Evolutionary conservation across 2,888 invertebrate species (phyloP).

Genomic region (Andrena hattorfiana): DNA sequence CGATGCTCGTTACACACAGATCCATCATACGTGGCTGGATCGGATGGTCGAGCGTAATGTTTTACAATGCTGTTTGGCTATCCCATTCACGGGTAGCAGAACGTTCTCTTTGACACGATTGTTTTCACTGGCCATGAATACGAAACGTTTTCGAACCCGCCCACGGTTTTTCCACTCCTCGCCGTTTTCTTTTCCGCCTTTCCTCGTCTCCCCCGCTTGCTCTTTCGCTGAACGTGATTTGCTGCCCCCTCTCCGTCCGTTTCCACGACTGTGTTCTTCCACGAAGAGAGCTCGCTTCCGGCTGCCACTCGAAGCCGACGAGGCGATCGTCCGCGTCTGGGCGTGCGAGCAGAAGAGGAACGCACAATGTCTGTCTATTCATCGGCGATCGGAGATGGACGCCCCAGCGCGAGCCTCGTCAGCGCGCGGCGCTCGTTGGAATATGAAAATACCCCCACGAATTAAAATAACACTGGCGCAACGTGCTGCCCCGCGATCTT

Average conservation of each 20-base stretch:
- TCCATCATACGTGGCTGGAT: constrained; percentile 42
- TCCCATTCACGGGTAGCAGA: constrained; percentile 61
- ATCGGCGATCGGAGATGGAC: constrained; percentile 74
- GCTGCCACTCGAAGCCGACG: constrained; percentile 61
- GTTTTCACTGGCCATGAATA: constrained; percentile 71
- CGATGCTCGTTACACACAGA: constrained; percentile 28
- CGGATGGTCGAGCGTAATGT: constrained; percentile 35
- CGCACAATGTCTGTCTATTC: constrained; percentile 73
- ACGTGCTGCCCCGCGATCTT: constrained; percentile 68
- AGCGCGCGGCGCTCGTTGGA: constrained; percentile 72
- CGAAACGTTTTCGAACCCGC: constrained; percentile 49
- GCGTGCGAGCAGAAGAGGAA: constrained; percentile 37
- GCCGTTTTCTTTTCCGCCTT: constrained; percentile 34
- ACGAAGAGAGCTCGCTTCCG: constrained; percentile 67
- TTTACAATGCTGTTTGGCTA: constrained; percentile 57
- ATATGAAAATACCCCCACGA: constrained; percentile 81
- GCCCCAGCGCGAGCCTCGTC: constrained; percentile 49
- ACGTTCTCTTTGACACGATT: constrained; percentile 62
- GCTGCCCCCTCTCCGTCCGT: constrained; percentile 10
- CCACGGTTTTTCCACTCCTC: constrained; percentile 51
- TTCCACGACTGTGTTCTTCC: constrained; percentile 40
- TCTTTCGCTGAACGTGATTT: background rate
- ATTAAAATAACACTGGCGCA: constrained; percentile 82
- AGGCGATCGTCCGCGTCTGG: constrained; percentile 42
- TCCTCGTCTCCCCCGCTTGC: background rate